Evolutionary conservation across 1,140 invertebrate species (phyloP), one percentile per base, ranked within the genome.

Genomic region (Caerostris darwini): DNA sequence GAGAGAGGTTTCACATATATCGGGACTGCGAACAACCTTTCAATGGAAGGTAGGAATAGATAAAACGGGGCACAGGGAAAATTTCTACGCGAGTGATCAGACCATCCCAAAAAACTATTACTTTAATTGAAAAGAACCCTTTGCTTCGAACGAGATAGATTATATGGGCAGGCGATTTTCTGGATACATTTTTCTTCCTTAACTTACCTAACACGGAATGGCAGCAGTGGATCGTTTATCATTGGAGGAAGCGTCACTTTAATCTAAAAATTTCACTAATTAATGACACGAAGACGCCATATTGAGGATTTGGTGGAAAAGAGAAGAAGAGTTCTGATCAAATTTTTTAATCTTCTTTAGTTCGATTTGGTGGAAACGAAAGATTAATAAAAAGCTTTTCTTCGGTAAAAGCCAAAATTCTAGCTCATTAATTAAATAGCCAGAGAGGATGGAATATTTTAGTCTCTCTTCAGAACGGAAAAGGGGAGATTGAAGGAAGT

Each of bases 201-300:
- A 56, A 56, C n/a, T 83, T 83, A n/a, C 56, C 81, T 56, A 83
- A 56, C 81, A 56, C n/a, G 14, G 81, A 56, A 83, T 83, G 81
- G 81, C 53, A 83, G 56, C 81, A 83, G 53, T 7, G 34, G 81
- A 56, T 83, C 81, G 81, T 83, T 83, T 83, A 83, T 83, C 81
- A 83, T 58, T 54, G 81, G 34, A 34, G 69, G 69, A 77, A 77
- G 69, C 81, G 54, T 34, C 53, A 71, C 54, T 57, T 90, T 90
- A 71, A 90, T 58, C 88, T 67, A 77, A 71, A 90, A 90, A 59
- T 77, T 90, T 67, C 61, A 83, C 61, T 90, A 90, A 90, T 90
- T 90, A 90, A 90, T 90, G 64, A 77, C 69, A 77, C 69, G 61
- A 90, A 71, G 67, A 90, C 69, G 88, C 50, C 61, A 58, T 90